Base-by-base conservation (phyloP, 64 coral and sea anemone genomes). In the Montipora capricornis region DNA sequence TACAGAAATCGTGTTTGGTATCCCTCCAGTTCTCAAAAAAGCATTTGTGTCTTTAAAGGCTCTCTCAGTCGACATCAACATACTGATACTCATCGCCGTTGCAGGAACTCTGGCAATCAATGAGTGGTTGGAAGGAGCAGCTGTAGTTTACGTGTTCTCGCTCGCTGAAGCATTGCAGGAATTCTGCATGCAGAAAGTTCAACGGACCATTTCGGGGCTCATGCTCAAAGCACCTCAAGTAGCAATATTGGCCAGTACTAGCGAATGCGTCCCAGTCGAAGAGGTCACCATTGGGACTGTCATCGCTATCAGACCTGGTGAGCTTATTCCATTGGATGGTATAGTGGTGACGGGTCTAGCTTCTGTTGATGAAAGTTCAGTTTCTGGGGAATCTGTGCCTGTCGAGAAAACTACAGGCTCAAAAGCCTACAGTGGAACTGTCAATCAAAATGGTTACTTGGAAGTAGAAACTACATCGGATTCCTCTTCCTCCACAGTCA, bases 361-460 rank as follows among this genome's bases (percentile, higher is more conserved):
- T 24, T 83, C 98, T 10, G 85, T 99, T 4, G 98, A 99, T 46
- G 98, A 99, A 64, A 99, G 98, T 55, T 96, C 98, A 1, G 84
- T 99, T 24, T 94, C 98, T 13, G 98, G 98, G 3, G 98, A 99
- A 74, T 91, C 94, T 48, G 87, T 94, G 19, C 98, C 98, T 11
- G 92, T 99, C 3, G 98, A 99, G 75, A 99, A 99, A 52, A 92
- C 80, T 64, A 64, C 93, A 2, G 92, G 88, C n/a, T 92, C 95
- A 20, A 73, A 89, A 9, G 95, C 94, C 1, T 96, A 71, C 52
- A 99, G 98, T n/a, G 98, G 98, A 53, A 99, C 98, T 51, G 92
- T 99, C 19, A 96, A 94, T 89, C 98, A 99, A 84, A 96, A 99
- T 89, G 98, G 98, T 6, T 99, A 96, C 92, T 73, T 99, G 73